Evolutionary conservation across 2,888 invertebrate species (phyloP).

Genomic region (Dasysyrphus albostriatus): DNA sequence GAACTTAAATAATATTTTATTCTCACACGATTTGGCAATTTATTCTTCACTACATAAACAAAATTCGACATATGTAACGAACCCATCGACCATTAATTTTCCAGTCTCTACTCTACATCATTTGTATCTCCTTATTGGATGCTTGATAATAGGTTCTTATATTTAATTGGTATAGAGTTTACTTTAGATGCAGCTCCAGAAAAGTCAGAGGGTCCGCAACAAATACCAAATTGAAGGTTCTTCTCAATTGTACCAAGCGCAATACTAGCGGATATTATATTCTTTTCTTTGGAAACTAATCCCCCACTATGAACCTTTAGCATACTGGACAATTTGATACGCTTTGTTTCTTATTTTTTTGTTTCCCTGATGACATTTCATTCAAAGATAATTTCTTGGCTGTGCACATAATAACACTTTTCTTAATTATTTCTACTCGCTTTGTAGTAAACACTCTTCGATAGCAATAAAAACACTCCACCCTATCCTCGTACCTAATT

Average conservation of each 20-base stretch:
- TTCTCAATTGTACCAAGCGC: not conserved
- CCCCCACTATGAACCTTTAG: not conserved
- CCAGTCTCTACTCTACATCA: too few relatives aligned
- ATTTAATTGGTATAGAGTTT: too few relatives aligned
- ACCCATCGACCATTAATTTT: too few relatives aligned
- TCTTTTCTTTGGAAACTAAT: not conserved
- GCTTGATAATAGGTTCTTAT: too few relatives aligned
- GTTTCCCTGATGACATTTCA: not conserved
- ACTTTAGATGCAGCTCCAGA: too few relatives aligned
- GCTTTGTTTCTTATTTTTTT: not conserved
- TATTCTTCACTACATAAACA: too few relatives aligned
- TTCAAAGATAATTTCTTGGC: not conserved
- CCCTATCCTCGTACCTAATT: conserved; percentile 62
- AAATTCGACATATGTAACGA: too few relatives aligned
- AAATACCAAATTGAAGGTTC: too few relatives aligned
- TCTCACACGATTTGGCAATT: too few relatives aligned
- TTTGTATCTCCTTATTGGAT: too few relatives aligned
- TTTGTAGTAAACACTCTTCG: conserved; percentile 38
- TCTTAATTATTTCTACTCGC: conserved; percentile 44
- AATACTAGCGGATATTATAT: not conserved
- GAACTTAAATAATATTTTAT: too few relatives aligned
- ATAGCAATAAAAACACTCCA: conserved; percentile 43
- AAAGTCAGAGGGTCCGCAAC: too few relatives aligned
- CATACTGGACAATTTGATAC: not conserved
- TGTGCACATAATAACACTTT: conserved; percentile 33